Evolutionary conservation across 2,888 invertebrate genomes (phyloP).

Genomic region (Polymixis flavicincta): DNA sequence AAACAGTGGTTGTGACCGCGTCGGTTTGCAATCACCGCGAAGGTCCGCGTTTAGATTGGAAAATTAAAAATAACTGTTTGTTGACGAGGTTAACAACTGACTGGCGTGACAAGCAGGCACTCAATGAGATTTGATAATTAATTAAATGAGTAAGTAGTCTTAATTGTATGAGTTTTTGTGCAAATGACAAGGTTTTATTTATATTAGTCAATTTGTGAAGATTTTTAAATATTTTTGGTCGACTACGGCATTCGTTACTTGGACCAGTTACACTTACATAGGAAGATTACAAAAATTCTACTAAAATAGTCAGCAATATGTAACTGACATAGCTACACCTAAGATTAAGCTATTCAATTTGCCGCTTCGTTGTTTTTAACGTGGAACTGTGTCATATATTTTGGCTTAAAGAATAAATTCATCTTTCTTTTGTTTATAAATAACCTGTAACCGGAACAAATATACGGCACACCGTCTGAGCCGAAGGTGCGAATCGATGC

Average conservation of each 20-base stretch:
- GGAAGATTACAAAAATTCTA: conserved; percentile 51
- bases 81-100: conserved; percentile 74
- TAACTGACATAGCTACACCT: conserved; percentile 47
- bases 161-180: conserved; percentile 40
- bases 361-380: conserved; percentile 77
- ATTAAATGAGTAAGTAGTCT: too few relatives aligned
- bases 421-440: conserved; percentile 88
- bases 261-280: conserved; percentile 57
- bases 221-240: conserved; percentile 46
- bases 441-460: conserved; percentile 89
- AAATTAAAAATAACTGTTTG: conserved; percentile 70
- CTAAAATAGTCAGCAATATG: conserved; percentile 55
- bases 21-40: conserved; percentile 70
- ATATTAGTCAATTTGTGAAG: conserved; percentile 48
- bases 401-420: conserved; percentile 84
- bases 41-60: conserved; percentile 72
- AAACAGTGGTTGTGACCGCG: conserved; percentile 70
- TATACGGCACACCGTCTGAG: conserved; percentile 87
- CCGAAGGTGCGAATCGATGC: conserved; percentile 85
- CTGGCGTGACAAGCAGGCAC: conserved; percentile 70
- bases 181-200: conserved; percentile 49
- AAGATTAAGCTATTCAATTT: conserved; percentile 64
- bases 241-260: conserved; percentile 47
- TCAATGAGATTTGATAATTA: conserved; percentile 63
- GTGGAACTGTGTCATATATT: conserved; percentile 87